Percentiles rank a stretch among this genome's conserved stretches.
These are phyloP conservation scores for Addax nasomaculatus DNA, from an alignment of 2,113 vertebrate genomes.

Conservation along the genomic window DNA sequence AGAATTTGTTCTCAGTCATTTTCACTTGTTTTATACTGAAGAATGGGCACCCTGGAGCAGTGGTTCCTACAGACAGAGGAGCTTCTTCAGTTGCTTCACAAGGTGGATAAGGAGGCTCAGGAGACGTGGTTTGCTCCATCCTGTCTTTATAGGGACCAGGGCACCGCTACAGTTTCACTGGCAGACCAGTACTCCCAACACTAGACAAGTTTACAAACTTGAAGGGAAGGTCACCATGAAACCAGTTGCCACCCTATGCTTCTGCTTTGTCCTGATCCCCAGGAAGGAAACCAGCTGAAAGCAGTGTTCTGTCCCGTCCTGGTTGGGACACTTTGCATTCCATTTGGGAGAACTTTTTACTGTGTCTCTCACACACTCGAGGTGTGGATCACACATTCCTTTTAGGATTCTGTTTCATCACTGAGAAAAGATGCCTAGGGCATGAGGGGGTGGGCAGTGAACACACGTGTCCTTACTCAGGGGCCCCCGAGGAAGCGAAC, in stretches of 20 bases:
- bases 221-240: background rate
- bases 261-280: background rate
- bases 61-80: too few relatives aligned
- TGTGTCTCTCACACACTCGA: background rate
- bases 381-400: rapidly evolving
- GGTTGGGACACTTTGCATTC: too few relatives aligned
- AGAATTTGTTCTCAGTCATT: background rate
- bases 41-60: background rate
- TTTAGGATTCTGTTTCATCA: background rate
- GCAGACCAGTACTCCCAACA: background rate
- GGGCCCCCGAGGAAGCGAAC: background rate
- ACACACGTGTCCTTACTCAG: rapidly evolving
- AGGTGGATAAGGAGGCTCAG: background rate
- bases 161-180: rapidly evolving
- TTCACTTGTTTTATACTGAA: background rate
- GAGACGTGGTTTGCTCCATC: background rate
- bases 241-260: background rate
- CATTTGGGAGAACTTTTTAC: background rate
- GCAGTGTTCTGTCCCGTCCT: background rate
- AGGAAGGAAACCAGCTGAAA: background rate
- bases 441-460: rapidly evolving
- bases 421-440: background rate
- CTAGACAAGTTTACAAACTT: background rate
- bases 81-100: too few relatives aligned
- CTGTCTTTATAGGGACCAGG: background rate